phyloP scores from a whole-genome alignment of 2,888 invertebrate species.

The Ophioninae sp. region DNA sequence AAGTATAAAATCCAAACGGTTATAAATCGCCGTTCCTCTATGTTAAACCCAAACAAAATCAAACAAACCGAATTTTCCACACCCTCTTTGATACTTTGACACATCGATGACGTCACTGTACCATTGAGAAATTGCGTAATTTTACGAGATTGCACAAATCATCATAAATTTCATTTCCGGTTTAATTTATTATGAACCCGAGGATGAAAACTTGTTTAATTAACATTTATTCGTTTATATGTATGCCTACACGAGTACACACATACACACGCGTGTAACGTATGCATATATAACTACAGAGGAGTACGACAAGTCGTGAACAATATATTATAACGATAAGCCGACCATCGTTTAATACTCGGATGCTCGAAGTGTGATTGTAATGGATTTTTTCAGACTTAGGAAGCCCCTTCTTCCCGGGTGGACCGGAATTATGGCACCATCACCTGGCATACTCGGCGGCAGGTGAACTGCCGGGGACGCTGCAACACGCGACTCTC shows the following conservation, averaged over 20 bases:
- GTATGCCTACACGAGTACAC: conserved; percentile 2
- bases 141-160: neutral
- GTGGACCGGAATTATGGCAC: conserved; percentile 96
- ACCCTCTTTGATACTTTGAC: no score
- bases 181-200: conserved; percentile 22
- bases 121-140: neutral
- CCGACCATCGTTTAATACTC: conserved; percentile 44
- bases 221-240: neutral
- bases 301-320: neutral
- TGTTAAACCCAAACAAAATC: no score
- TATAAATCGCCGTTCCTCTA: no score
- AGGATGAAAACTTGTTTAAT: conserved; percentile 47
- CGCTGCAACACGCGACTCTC: conserved; percentile 93
- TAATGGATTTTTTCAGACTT: conserved; percentile 87
- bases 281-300: neutral
- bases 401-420: conserved; percentile 97
- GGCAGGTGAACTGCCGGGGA: conserved; percentile 92
- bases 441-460: conserved; percentile 92
- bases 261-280: neutral
- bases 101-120: neutral
- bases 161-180: neutral
- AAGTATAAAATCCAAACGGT: no score
- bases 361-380: conserved; percentile 61
- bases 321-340: neutral
- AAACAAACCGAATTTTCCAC: no score